phyloP scores from a whole-genome alignment of 2,888 invertebrate species.

The Rotaria macrura region DNA sequence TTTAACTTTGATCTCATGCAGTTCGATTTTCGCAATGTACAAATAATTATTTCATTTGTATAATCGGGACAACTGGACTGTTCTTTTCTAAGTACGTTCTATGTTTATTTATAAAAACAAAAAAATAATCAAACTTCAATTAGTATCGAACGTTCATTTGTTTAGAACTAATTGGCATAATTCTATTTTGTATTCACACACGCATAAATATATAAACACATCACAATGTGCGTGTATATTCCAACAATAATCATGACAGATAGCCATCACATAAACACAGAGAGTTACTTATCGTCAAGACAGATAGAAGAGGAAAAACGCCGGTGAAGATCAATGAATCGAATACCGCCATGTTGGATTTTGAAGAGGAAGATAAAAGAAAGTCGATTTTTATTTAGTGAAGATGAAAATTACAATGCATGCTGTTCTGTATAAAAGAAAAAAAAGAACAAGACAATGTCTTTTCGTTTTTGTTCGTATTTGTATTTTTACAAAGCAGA shows the following conservation, averaged over 20 bases:
- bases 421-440: neutral
- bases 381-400: neutral
- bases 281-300: neutral
- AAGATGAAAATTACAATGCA: neutral
- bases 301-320: neutral
- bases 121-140: conserved; percentile 12
- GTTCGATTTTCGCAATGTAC: too few relatives aligned
- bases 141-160: neutral
- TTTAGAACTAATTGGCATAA: neutral
- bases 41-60: too few relatives aligned
- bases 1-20: too few relatives aligned
- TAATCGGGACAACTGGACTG: too few relatives aligned
- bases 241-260: neutral
- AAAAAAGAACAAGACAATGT: neutral
- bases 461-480: neutral
- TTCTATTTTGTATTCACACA: neutral
- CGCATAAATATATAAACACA: neutral
- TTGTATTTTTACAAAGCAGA: neutral
- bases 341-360: neutral
- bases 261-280: conserved; percentile 3
- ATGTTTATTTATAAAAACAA: neutral
- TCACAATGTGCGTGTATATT: neutral
- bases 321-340: neutral
- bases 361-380: neutral
- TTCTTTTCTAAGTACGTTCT: too few relatives aligned